Conservation (phyloP, 2,113 vertebrate genomes). For the Dicentrarchus labrax region DNA sequence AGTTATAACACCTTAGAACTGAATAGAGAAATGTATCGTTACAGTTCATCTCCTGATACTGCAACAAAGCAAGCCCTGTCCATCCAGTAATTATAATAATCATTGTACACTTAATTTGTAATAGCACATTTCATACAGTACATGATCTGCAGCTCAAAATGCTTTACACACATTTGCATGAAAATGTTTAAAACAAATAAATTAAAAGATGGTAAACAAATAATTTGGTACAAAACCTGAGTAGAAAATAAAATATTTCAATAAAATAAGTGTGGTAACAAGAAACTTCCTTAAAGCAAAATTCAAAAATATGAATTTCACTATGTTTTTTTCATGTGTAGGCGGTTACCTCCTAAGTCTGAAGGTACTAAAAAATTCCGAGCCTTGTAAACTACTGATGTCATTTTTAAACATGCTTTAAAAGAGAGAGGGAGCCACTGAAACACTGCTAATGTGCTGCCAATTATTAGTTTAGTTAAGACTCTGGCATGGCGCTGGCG, state of each 20-base stretch:
- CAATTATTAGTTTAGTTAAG: background rate
- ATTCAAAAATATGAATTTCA: background rate
- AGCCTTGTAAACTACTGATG: background rate
- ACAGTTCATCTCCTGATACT: background rate
- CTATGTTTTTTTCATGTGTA: background rate
- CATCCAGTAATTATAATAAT: background rate
- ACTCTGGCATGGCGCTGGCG: background rate
- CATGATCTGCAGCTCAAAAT: background rate
- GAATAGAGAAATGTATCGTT: background rate
- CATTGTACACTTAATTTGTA: background rate
- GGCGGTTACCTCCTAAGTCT: too few relatives aligned
- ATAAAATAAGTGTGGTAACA: too few relatives aligned
- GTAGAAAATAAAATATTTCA: background rate
- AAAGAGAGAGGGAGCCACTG: background rate
- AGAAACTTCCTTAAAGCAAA: background rate
- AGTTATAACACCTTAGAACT: constrained; percentile 16
- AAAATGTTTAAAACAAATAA: background rate
- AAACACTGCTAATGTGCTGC: background rate
- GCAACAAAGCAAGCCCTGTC: background rate
- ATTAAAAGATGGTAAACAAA: background rate
- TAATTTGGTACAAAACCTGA: background rate
- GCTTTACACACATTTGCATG: background rate
- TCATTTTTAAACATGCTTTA: background rate
- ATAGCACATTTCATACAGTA: background rate
- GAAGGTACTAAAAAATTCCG: background rate